Evolutionary conservation across 2,888 invertebrate species (phyloP).

Genomic region (Coenonympha glycerion): DNA sequence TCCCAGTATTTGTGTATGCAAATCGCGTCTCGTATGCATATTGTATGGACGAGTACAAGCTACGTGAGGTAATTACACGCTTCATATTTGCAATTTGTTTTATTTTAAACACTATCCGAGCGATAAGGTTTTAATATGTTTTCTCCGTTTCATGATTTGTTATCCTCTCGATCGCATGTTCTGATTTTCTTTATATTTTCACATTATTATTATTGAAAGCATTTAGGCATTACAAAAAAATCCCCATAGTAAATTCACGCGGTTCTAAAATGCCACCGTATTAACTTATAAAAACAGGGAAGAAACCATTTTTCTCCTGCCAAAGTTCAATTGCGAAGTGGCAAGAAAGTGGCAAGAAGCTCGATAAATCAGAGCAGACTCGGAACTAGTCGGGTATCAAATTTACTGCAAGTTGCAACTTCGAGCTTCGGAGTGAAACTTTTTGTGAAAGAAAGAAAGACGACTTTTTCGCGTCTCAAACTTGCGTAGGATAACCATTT

Average conservation of each 20-base stretch:
- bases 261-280: not conserved
- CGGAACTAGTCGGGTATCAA: constrained; percentile 3
- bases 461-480: not conserved
- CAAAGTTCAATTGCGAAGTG: constrained; percentile 13
- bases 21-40: too few species aligned
- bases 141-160: too few species aligned
- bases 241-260: not conserved
- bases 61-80: too few species aligned
- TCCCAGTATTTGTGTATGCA: too few species aligned
- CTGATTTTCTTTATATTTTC: too few species aligned
- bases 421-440: constrained; percentile 9
- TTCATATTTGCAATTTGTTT: too few species aligned
- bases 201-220: too few species aligned
- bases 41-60: too few species aligned
- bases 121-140: too few species aligned
- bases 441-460: constrained; percentile 9
- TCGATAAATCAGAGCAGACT: constrained; percentile 15
- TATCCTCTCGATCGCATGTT: too few species aligned
- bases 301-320: constrained; percentile 1
- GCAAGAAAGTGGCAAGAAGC: constrained; percentile 7
- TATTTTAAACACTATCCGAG: too few species aligned
- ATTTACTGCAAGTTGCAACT: constrained; percentile 12
- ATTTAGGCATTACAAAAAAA: too few species aligned
- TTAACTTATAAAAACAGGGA: constrained; percentile 1
- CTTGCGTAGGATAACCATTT: not conserved